Conservation (phyloP, 2,888 invertebrate genomes). For the Morpho achilles region DNA sequence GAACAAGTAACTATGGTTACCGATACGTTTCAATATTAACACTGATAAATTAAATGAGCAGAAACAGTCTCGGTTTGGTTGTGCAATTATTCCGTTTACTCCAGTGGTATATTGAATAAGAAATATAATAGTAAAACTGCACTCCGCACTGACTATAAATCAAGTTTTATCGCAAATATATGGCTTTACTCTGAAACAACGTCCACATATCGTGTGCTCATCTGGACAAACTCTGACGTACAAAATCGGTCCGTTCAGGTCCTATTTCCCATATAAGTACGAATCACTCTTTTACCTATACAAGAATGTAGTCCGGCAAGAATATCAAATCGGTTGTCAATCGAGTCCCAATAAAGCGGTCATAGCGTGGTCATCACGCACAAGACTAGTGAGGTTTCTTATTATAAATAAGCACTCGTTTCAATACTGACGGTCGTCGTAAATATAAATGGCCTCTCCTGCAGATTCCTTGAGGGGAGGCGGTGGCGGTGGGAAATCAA, state of each 20-base stretch:
- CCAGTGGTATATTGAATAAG: too few species aligned
- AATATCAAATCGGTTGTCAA: conserved; percentile 33
- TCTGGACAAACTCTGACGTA: conserved; percentile 18
- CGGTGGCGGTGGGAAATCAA: conserved; percentile 65
- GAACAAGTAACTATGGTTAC: too few species aligned
- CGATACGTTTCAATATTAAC: too few species aligned
- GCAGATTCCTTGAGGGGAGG: conserved; percentile 82
- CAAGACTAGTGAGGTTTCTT: conserved; percentile 19
- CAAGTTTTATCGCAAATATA: too few species aligned
- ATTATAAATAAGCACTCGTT: conserved; percentile 21
- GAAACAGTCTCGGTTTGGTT: too few species aligned
- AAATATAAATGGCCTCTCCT: conserved; percentile 81
- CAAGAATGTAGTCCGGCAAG: conserved; percentile 49
- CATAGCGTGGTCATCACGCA: conserved; percentile 13
- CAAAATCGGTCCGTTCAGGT: conserved; percentile 57
- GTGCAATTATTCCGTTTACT: too few species aligned
- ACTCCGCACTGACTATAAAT: too few species aligned
- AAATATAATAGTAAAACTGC: too few species aligned
- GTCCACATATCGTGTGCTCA: not conserved
- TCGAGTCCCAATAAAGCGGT: conserved; percentile 1
- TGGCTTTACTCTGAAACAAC: too few species aligned
- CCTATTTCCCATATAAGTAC: conserved; percentile 38
- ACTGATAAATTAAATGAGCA: too few species aligned
- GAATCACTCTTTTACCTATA: conserved; percentile 13
- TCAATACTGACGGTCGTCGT: conserved; percentile 72